Conservation (phyloP, 2,888 invertebrate species). For the Tanypteryx hageni region DNA sequence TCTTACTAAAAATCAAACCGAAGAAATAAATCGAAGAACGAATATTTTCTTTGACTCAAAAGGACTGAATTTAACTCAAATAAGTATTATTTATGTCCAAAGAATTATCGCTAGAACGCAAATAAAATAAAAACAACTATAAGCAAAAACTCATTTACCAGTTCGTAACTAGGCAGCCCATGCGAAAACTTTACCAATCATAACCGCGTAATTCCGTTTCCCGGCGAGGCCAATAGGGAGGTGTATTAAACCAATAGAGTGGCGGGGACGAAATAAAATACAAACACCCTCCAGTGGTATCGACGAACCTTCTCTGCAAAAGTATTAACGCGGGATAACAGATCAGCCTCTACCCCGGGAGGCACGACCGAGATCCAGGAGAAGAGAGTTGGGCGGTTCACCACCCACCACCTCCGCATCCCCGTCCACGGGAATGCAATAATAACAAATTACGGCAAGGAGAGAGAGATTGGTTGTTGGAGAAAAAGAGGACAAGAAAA, state of each 20-base stretch:
- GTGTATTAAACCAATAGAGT: background rate
- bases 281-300: background rate
- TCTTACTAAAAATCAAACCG: too few species aligned
- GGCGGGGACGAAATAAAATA: background rate
- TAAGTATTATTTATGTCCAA: background rate
- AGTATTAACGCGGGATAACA: constrained; percentile 12
- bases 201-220: background rate
- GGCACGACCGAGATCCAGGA: background rate
- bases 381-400: too few species aligned
- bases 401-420: background rate
- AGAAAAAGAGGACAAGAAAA: too few species aligned
- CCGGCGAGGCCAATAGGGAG: background rate
- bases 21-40: too few species aligned
- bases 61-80: too few species aligned
- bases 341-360: background rate
- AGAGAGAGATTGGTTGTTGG: background rate
- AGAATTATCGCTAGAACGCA: background rate
- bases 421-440: constrained; percentile 1
- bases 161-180: background rate
- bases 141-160: background rate
- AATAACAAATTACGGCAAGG: constrained; percentile 7
- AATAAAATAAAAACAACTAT: background rate
- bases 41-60: too few species aligned
- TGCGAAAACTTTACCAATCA: background rate
- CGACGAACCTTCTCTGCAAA: background rate